A percentile compares a stretch with the other conserved stretches of the same genome.
These are phyloP conservation scores for Galaxias olidus DNA, from an alignment of 2,797 vertebrate species.

Conservation along the genomic window DNA sequence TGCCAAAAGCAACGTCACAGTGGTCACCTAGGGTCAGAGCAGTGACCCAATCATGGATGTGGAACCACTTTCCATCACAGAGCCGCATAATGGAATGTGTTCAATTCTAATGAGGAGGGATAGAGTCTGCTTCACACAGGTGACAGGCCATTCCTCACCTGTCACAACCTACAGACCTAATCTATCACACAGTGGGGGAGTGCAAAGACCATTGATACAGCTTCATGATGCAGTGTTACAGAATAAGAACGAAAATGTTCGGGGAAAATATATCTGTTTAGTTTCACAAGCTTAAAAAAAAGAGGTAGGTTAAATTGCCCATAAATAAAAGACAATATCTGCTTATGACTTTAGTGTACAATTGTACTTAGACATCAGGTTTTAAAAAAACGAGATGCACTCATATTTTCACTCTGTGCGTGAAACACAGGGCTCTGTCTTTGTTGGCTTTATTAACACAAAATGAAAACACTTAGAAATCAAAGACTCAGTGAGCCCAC, in stretches of 20 bases:
- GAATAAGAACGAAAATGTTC: background rate
- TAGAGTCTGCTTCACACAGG: constrained; percentile 9
- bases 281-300: too few species aligned
- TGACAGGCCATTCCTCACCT: constrained; percentile 33
- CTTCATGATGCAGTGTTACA: constrained; percentile 12
- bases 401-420: too few species aligned
- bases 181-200: constrained; percentile 29
- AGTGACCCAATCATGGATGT: constrained; percentile 16
- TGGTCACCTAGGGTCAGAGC: constrained; percentile 20
- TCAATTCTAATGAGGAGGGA: constrained; percentile 15
- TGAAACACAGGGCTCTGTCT: too few species aligned
- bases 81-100: constrained; percentile 25
- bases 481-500: background rate
- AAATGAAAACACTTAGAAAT: background rate
- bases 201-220: background rate
- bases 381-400: too few species aligned
- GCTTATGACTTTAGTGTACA: too few species aligned
- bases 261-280: too few species aligned
- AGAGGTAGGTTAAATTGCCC: too few species aligned
- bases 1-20: background rate
- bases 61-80: constrained; percentile 20
- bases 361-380: too few species aligned
- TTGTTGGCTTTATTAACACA: too few species aligned
- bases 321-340: background rate
- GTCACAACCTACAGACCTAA: constrained; percentile 21